Evolutionary conservation across 1,140 invertebrate species (phyloP), one percentile per base, ranked within the genome.

Genomic region (Atta colombica): DNA sequence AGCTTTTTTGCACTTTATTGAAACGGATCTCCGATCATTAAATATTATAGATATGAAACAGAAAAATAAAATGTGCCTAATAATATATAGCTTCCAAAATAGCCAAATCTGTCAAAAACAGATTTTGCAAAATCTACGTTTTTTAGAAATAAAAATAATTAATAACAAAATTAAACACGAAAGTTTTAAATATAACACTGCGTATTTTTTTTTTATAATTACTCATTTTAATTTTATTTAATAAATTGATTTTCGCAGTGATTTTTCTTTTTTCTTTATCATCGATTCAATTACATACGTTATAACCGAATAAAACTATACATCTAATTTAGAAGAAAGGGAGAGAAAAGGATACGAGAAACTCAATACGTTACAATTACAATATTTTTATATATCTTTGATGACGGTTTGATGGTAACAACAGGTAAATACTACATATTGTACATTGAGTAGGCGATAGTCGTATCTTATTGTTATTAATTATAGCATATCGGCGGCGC

Each of bases 401-500:
- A 95, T 94, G 95, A 95, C 92, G 94, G 94, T 95, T 95, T 95
- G 95, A 94, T 95, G 95, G 94, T 95, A 95, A 95, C 95, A 95
- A 95, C 95, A 95, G 94, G 94, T 95, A 95, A 95, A 95, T 95
- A 95, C 95, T 95, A 95, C 94, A 95, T 95, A 95, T 95, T 95
- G 94, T 95, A 95, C 95, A 95, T 95, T 95, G 93, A 95, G 92
- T 95, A 95, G 95, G 95, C 95, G 94, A 94, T 95, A 95, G 94
- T 95, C 93, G 92, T 95, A 94, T 94, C 94, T 94, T 94, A 94
- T 93, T 93, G 93, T 80, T 92, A 92, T 68, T 91, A 91, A 89
- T 91, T 91, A 68, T 68, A 90, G 87, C 87, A 77, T 90, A 90
- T 87, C 89, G 77, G 65, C 75, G 88, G 66, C 77, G 85, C 61